Evolutionary conservation across 2,113 vertebrate genomes (phyloP).

Genomic region (Dendropsophus ebraccatus): DNA sequence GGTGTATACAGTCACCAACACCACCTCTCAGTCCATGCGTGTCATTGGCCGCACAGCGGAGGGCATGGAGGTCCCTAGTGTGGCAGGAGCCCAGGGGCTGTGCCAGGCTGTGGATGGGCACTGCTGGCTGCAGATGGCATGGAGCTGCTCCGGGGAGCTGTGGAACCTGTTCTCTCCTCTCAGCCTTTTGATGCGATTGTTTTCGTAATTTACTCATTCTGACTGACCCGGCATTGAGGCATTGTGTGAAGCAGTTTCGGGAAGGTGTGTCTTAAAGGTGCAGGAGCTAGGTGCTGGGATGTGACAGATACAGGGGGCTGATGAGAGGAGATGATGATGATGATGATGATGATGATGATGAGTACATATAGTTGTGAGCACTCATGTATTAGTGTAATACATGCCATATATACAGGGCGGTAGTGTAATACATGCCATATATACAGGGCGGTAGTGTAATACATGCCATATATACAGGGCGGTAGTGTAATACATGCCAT

Average conservation of each 20-base stretch:
- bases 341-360: too few species aligned
- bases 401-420: too few species aligned
- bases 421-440: too few species aligned
- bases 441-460: too few species aligned
- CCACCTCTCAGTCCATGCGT: neutral
- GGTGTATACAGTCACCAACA: neutral
- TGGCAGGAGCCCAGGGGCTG: neutral
- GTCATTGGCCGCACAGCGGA: neutral
- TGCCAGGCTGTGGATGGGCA: neutral
- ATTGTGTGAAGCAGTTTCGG: slow-evolving; percentile 48
- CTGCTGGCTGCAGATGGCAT: neutral
- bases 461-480: too few species aligned
- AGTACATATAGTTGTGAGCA: too few species aligned
- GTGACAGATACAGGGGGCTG: too few species aligned
- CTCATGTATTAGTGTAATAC: too few species aligned
- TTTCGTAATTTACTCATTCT: slow-evolving; percentile 45
- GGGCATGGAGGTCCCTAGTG: too few species aligned
- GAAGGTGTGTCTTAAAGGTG: slow-evolving; percentile 57
- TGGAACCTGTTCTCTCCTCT: slow-evolving; percentile 47
- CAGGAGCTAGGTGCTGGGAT: too few species aligned
- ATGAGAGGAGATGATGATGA: too few species aligned
- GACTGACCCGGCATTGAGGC: slow-evolving; percentile 20
- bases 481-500: too few species aligned
- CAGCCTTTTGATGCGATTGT: slow-evolving; percentile 44
- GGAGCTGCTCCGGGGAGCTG: slow-evolving; percentile 21